These are phyloP conservation scores for Spisula solida DNA, from an alignment of 2,888 invertebrate species.

Conservation along the genomic window DNA sequence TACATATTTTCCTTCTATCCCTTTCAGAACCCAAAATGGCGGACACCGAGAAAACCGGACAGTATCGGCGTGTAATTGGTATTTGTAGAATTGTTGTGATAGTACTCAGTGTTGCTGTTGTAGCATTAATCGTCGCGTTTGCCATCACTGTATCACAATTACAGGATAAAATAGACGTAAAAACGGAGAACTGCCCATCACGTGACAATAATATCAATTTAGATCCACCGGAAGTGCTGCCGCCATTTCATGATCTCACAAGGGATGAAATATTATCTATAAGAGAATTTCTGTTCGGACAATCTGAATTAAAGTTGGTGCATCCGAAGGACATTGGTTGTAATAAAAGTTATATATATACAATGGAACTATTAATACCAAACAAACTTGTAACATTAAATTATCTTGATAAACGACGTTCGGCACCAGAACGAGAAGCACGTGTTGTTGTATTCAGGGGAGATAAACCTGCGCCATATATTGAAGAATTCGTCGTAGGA, in stretches of 20 bases:
- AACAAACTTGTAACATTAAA: constrained; percentile 59
- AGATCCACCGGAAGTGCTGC: constrained; percentile 60
- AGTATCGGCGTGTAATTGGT: constrained; percentile 51
- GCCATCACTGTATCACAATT: constrained; percentile 35
- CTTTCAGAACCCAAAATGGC: constrained; percentile 37
- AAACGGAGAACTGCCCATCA: constrained; percentile 44
- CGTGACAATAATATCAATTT: constrained; percentile 49
- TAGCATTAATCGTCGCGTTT: constrained; percentile 52
- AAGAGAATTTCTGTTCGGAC: constrained; percentile 61
- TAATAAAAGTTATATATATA: constrained; percentile 63
- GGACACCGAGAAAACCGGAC: constrained; percentile 36
- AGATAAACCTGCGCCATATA: constrained; percentile 72
- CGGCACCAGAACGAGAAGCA: constrained; percentile 76
- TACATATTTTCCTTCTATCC: neutral
- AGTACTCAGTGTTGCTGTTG: constrained; percentile 25
- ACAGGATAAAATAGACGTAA: constrained; percentile 24
- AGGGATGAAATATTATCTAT: constrained; percentile 57
- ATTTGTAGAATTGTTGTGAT: constrained; percentile 40
- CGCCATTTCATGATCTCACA: constrained; percentile 70
- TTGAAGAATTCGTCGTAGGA: constrained; percentile 80
- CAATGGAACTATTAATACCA: constrained; percentile 67
- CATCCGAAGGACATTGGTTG: constrained; percentile 37
- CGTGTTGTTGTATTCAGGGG: constrained; percentile 79
- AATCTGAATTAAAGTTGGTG: constrained; percentile 59
- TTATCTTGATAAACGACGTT: constrained; percentile 57